These are phyloP conservation scores for Podotricha telesiphe DNA, from an alignment of 2,888 invertebrate species.

Conservation along the genomic window DNA sequence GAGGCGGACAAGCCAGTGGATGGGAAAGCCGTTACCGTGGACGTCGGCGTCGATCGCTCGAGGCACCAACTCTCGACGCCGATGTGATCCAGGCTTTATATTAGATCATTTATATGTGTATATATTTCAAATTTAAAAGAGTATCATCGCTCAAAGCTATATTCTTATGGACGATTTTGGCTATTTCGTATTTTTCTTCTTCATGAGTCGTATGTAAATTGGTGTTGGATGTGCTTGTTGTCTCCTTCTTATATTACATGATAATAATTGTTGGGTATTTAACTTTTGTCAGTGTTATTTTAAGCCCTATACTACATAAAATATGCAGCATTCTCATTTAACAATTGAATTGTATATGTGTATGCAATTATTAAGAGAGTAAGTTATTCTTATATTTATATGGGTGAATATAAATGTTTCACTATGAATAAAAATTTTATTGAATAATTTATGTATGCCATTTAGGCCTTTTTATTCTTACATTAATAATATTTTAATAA, in stretches of 20 bases:
- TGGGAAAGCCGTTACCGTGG: constrained; percentile 84
- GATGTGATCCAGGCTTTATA: constrained; percentile 58
- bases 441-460: constrained; percentile 2
- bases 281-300: constrained; percentile 13
- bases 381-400: constrained; percentile 19
- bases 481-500: constrained; percentile 10
- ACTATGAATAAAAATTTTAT: not conserved
- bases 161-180: constrained; percentile 41
- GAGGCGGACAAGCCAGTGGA: constrained; percentile 86
- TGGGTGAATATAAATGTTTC: constrained; percentile 11
- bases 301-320: constrained; percentile 4
- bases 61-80: constrained; percentile 79
- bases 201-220: constrained; percentile 40
- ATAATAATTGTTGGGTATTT: constrained; percentile 30
- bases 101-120: constrained; percentile 22
- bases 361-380: constrained; percentile 2
- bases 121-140: constrained; percentile 32
- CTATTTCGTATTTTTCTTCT: constrained; percentile 38
- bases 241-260: constrained; percentile 33
- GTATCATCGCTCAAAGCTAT: constrained; percentile 43
- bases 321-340: constrained; percentile 8
- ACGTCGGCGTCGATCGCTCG: constrained; percentile 83
- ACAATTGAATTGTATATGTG: not conserved
- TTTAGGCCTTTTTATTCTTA: constrained; percentile 2
- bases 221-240: constrained; percentile 41